These are phyloP conservation scores for Halocaridina rubra DNA, from an alignment of 2,888 invertebrate species.

Conservation along the genomic window DNA sequence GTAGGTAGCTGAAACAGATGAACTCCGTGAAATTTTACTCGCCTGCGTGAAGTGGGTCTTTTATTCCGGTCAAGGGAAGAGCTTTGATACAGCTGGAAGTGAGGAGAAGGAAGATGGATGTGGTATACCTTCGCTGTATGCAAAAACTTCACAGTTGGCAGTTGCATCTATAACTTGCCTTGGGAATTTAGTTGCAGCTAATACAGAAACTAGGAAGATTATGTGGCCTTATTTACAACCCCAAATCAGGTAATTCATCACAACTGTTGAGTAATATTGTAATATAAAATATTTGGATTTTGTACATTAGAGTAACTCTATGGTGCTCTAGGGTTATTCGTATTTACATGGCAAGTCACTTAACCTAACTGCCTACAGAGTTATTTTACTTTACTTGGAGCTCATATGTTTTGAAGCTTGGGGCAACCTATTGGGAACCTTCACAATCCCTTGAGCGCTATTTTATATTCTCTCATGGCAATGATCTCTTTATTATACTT, in stretches of 20 bases:
- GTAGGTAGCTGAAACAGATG: background rate
- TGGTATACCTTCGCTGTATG: background rate
- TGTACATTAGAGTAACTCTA: no score
- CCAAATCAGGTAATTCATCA: slow-evolving; percentile 18
- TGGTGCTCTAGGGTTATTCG: no score
- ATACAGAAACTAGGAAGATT: slow-evolving; percentile 21
- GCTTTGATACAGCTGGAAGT: background rate
- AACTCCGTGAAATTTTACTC: background rate
- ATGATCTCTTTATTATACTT: no score
- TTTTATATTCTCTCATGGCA: no score
- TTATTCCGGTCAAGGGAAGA: background rate
- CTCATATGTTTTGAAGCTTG: no score
- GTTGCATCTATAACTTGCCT: slow-evolving; percentile 31
- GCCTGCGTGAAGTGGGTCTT: background rate
- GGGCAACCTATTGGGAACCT: no score
- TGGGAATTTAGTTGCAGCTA: slow-evolving; percentile 47
- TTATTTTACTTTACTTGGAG: no score
- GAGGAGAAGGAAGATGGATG: background rate
- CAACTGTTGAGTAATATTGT: no score
- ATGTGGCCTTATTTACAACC: slow-evolving; percentile 31
- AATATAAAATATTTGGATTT: no score
- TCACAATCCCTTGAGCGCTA: no score
- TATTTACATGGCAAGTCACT: no score
- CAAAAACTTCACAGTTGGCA: slow-evolving; percentile 26
- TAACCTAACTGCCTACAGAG: no score